Evolutionary conservation across 2,888 invertebrate genomes (phyloP).

Genomic region (Rhingia rostrata): DNA sequence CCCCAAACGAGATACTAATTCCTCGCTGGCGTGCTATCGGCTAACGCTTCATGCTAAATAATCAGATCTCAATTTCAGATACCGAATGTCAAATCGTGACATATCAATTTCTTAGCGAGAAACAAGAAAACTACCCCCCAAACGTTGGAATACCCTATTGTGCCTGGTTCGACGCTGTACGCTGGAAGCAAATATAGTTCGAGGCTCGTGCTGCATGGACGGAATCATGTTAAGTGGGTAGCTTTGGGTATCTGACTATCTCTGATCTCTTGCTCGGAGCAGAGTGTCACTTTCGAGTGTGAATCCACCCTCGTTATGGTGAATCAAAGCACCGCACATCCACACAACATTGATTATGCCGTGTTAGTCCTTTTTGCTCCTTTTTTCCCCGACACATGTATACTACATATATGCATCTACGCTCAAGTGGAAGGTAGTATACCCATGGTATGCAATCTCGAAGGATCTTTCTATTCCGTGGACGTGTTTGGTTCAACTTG

Average conservation of each 20-base stretch:
- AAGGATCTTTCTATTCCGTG: conserved; percentile 66
- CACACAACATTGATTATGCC: conserved; percentile 22
- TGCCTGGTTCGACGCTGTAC: conserved; percentile 15
- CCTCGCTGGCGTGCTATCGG: conserved; percentile 54
- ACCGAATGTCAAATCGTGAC: conserved; percentile 73
- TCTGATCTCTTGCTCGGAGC: conserved; percentile 63
- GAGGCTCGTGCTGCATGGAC: conserved; percentile 26
- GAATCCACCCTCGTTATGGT: conserved; percentile 67
- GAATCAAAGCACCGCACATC: neutral
- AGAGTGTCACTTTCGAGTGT: conserved; percentile 73
- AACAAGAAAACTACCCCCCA: conserved; percentile 51
- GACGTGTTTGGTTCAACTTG: conserved; percentile 54
- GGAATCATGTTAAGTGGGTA: conserved; percentile 72
- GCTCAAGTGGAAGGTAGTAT: conserved; percentile 54
- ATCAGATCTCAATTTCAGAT: conserved; percentile 75
- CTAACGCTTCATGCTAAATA: conserved; percentile 69
- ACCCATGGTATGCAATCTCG: conserved; percentile 34
- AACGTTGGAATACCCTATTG: conserved; percentile 19
- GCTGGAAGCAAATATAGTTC: conserved; percentile 40
- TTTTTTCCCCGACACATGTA: conserved; percentile 7
- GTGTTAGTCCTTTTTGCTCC: conserved; percentile 60
- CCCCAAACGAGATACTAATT: conserved; percentile 22
- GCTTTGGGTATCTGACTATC: conserved; percentile 62
- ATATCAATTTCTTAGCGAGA: conserved; percentile 71
- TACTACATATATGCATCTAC: neutral